Evolutionary conservation across 2,888 invertebrate species (phyloP).

Genomic region (Volucella zonaria): DNA sequence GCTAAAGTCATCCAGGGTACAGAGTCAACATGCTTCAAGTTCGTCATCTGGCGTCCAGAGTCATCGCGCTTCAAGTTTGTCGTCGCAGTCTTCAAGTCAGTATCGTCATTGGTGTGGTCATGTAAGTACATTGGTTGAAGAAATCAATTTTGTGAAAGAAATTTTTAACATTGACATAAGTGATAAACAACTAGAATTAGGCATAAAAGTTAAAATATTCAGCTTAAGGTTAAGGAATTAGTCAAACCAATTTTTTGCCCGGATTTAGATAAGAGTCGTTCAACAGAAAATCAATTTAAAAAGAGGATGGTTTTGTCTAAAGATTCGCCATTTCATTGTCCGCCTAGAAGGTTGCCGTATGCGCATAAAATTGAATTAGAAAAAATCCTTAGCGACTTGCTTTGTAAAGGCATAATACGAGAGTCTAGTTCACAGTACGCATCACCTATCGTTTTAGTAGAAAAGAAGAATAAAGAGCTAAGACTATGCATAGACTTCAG

Average conservation of each 20-base stretch:
- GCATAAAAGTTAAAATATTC: conserved; percentile 37
- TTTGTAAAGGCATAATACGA: conserved; percentile 28
- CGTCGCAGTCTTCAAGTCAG: conserved; percentile 14
- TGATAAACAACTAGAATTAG: conserved; percentile 14
- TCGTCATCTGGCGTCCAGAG: not conserved
- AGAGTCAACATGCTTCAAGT: conserved; percentile 1
- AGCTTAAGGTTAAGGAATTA: conserved; percentile 3
- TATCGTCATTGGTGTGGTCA: conserved; percentile 16
- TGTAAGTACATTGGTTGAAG: conserved; percentile 27
- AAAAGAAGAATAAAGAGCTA: conserved; percentile 64
- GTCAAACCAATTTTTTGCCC: conserved; percentile 31
- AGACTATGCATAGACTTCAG: conserved; percentile 64
- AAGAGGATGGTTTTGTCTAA: conserved; percentile 2
- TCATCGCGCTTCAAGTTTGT: conserved; percentile 1
- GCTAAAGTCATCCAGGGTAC: not conserved
- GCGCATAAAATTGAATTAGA: conserved; percentile 42
- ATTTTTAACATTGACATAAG: conserved; percentile 50
- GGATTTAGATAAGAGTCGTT: not conserved
- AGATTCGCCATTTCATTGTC: conserved; percentile 53
- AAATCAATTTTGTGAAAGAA: too few species aligned
- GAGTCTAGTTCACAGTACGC: conserved; percentile 58
- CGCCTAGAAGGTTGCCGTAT: conserved; percentile 50
- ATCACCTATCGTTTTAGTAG: conserved; percentile 64
- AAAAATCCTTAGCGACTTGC: conserved; percentile 46
- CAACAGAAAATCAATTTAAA: too few species aligned